Conservation (phyloP, 1,140 invertebrate species). For the Leptinotarsa defecta region DNA sequence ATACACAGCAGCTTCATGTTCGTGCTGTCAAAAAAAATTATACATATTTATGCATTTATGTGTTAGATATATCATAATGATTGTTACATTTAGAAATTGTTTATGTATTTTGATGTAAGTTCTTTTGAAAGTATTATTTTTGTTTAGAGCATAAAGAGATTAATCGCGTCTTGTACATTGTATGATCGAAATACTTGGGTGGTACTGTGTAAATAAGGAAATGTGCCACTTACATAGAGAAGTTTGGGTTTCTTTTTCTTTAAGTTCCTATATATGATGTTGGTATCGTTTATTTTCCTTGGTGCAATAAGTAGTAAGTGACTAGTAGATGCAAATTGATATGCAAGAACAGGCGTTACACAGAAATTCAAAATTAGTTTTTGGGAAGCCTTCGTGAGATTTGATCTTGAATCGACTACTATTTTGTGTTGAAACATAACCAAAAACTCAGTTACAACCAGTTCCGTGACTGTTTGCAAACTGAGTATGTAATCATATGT, state of each 20-base stretch:
- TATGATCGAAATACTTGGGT: constrained; percentile 7
- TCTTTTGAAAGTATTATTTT: constrained; percentile 10
- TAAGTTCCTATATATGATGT: not conserved
- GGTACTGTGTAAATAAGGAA: constrained; percentile 38
- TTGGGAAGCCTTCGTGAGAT: no score
- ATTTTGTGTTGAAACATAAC: no score
- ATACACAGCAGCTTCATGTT: constrained; percentile 45
- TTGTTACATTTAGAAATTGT: constrained; percentile 51
- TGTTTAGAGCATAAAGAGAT: constrained; percentile 4
- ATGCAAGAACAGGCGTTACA: not conserved
- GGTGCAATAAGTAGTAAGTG: constrained; percentile 1
- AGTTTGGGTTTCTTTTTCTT: constrained; percentile 3
- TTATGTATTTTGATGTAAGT: constrained; percentile 50
- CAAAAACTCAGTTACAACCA: not conserved
- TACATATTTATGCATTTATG: constrained; percentile 45
- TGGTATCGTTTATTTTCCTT: constrained; percentile 7
- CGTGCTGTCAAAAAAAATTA: constrained; percentile 44
- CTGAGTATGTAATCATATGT: not conserved
- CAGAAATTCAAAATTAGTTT: not conserved
- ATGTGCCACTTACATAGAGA: constrained; percentile 31
- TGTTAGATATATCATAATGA: constrained; percentile 45
- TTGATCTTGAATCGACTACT: no score
- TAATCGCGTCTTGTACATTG: constrained; percentile 27
- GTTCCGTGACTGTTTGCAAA: not conserved
- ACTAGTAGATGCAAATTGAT: not conserved